phyloP scores from a whole-genome alignment of 2,797 vertebrate species.

The Macroramphosus scolopax region DNA sequence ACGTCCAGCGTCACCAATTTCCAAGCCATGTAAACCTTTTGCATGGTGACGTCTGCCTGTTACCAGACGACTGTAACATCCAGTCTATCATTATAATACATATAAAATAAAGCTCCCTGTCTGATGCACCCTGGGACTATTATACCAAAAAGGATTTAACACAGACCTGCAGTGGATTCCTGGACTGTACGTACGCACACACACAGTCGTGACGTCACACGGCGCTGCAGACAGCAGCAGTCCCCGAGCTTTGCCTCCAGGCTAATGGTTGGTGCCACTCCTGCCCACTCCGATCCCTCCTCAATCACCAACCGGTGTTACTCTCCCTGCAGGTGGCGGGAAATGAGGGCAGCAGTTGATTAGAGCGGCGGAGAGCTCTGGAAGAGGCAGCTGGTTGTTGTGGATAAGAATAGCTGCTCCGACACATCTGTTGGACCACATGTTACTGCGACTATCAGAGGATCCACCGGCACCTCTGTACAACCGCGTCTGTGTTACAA shows the following conservation, averaged over 20 bases:
- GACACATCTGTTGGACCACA: constrained; percentile 13
- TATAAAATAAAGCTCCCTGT: too few relatives aligned
- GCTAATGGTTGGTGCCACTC: constrained; percentile 50
- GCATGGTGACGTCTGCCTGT: too few relatives aligned
- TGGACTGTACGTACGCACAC: constrained; percentile 5
- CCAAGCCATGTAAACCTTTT: too few relatives aligned
- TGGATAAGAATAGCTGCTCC: constrained; percentile 36
- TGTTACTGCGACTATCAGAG: constrained; percentile 17
- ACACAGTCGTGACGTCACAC: too few relatives aligned
- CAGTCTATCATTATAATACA: too few relatives aligned
- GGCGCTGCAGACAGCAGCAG: constrained; percentile 15
- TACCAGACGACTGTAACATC: too few relatives aligned
- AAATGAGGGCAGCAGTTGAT: constrained; percentile 63
- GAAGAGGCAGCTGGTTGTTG: constrained; percentile 39
- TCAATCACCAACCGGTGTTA: constrained; percentile 50
- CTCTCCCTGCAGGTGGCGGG: constrained; percentile 45
- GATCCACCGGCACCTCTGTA: constrained; percentile 2
- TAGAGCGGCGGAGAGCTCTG: constrained; percentile 34
- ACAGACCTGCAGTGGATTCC: constrained; percentile 8
- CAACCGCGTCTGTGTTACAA: not conserved
- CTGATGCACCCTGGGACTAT: too few relatives aligned
- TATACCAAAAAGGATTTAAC: too few relatives aligned
- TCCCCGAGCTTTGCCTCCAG: constrained; percentile 30
- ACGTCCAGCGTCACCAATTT: too few relatives aligned
- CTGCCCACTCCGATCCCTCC: constrained; percentile 41